Conservation (phyloP, 2,113 vertebrate genomes). For the Sorex araneus region DNA sequence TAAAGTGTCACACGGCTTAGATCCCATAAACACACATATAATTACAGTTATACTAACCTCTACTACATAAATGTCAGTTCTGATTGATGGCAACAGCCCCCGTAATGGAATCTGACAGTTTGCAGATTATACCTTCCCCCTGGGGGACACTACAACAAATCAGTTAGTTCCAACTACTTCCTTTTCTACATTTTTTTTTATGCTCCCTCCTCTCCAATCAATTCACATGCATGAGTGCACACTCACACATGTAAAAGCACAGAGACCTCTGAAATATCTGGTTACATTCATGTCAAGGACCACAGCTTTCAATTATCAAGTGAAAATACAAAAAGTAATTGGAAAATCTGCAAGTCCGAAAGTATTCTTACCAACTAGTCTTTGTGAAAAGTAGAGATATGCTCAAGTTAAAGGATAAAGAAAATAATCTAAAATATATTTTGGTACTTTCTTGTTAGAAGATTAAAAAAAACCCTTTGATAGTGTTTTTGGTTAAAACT, state of each 20-base stretch:
- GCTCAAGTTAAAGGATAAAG: conserved; percentile 31
- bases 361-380: conserved; percentile 52
- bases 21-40: conserved; percentile 58
- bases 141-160: conserved; percentile 82
- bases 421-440: neutral
- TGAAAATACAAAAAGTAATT: conserved; percentile 76
- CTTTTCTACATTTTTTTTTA: conserved; percentile 70
- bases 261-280: conserved; percentile 66
- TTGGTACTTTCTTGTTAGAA: conserved; percentile 32
- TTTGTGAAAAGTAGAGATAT: conserved; percentile 47
- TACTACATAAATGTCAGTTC: conserved; percentile 87
- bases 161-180: conserved; percentile 74
- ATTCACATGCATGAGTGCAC: conserved; percentile 35
- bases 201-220: conserved; percentile 66
- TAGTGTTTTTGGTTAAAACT: conserved; percentile 57
- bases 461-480: conserved; percentile 32
- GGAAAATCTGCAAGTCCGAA: conserved; percentile 73
- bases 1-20: conserved; percentile 82
- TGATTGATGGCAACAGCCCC: conserved; percentile 86
- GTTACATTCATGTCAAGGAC: conserved; percentile 75
- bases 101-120: conserved; percentile 89
- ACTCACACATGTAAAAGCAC: conserved; percentile 58
- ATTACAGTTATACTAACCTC: conserved; percentile 86
- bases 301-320: conserved; percentile 75
- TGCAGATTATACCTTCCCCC: conserved; percentile 79